These are phyloP conservation scores for Astyanax mexicanus DNA, from an alignment of 2,797 vertebrate species.

Conservation along the genomic window DNA sequence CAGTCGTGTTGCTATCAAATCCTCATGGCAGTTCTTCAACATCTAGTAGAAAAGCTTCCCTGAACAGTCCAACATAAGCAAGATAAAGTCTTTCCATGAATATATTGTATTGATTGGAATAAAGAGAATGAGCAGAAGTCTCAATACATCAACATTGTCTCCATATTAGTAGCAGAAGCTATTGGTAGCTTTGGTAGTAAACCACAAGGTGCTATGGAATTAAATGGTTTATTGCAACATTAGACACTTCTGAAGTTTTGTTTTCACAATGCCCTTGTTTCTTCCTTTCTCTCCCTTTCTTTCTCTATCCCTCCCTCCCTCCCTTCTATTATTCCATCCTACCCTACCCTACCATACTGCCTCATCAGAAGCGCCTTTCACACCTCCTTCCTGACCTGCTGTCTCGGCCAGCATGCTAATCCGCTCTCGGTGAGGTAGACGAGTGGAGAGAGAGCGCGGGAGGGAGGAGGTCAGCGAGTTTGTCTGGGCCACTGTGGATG, in stretches of 20 bases:
- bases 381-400: conserved; percentile 37
- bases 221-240: neutral
- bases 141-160: too few relatives aligned
- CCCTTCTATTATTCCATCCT: neutral
- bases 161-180: too few relatives aligned
- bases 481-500: conserved; percentile 48
- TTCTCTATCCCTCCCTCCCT: too few relatives aligned
- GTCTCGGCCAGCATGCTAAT: conserved; percentile 39
- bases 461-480: conserved; percentile 51
- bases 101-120: too few relatives aligned
- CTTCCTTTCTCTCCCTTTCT: neutral
- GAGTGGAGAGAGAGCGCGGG: conserved; percentile 28
- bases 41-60: too few relatives aligned
- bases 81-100: too few relatives aligned
- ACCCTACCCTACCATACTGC: neutral
- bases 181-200: too few relatives aligned
- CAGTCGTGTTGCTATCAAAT: too few relatives aligned
- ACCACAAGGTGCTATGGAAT: too few relatives aligned
- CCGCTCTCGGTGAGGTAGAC: conserved; percentile 31
- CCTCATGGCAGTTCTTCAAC: too few relatives aligned
- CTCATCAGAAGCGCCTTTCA: conserved; percentile 2
- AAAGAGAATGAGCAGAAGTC: too few relatives aligned
- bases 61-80: too few relatives aligned
- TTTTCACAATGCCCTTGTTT: neutral
- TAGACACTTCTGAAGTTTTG: neutral